Base-by-base conservation (phyloP, 1,140 invertebrate species). In the Neodiprion lecontei region DNA sequence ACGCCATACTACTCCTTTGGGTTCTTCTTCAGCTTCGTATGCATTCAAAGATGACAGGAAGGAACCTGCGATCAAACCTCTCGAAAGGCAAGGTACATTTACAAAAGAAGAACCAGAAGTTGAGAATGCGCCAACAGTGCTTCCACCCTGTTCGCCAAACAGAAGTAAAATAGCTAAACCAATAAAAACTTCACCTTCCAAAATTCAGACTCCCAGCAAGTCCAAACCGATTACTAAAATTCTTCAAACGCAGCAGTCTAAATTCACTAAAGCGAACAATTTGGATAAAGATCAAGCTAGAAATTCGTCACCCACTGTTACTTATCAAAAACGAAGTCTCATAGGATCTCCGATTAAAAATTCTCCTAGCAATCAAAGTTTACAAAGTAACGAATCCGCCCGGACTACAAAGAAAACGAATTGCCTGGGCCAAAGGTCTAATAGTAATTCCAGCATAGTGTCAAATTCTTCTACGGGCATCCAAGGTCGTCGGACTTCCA, bases 21-120 rank as follows among this genome's bases (percentile, higher is more conserved):
- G 69, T 28, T 83, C 73, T 67, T 76, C 28, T 40, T 12, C 53
- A 14, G 5, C 72, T 7, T 69, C 76, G 0, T 79, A 78, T 50
- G 71, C 67, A 9, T 4, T 9, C 79, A 79, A 53, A 78, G 49
- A 8, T 75, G 81, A 49, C 11, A 40, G 9, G 74, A 78, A 77
- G 50, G 14, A 83, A 72, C 48, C 74, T 74, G 79, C 67, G 76
- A 87, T 83, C 75, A 87, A 86, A 70, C 88, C 91, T 1, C 81
- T 94, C 9, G 93, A 94, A 71, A 91, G 96, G 61, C 95, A 97
- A 84, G 95, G 95, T 28, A 97, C 96, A 0, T 97, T 97, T 83
- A 95, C 95, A 0, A 96, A 96, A 86, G 95, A 96, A 77, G 93
- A 95, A 78, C 85, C 86, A 4, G 86, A 87, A 72, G 85, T 86